These are phyloP conservation scores for Beris chalybata DNA, from an alignment of 2,888 invertebrate genomes.

Conservation along the genomic window DNA sequence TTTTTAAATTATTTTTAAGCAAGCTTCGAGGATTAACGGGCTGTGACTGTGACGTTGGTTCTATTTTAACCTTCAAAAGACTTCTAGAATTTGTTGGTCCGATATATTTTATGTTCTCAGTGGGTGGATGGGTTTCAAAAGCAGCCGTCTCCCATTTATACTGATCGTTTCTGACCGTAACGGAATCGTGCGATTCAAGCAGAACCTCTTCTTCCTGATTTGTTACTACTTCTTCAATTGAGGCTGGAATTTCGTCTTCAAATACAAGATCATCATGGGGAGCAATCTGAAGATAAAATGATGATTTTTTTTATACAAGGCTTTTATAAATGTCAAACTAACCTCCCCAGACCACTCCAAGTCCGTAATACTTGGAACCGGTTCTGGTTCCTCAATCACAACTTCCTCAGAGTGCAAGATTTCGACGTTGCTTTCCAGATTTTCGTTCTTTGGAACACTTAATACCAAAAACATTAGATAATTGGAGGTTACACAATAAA, in stretches of 20 bases:
- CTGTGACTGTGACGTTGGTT: conserved; percentile 11
- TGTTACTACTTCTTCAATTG: conserved; percentile 53
- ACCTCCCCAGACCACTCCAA: conserved; percentile 36
- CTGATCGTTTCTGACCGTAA: conserved; percentile 1
- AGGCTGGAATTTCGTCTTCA: conserved; percentile 59
- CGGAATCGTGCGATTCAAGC: neutral
- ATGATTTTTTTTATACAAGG: neutral
- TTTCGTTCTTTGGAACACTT: conserved; percentile 39
- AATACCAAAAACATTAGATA: neutral
- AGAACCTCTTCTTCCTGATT: conserved; percentile 31
- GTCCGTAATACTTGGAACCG: conserved; percentile 33
- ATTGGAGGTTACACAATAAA: neutral
- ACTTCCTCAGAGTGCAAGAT: conserved; percentile 40
- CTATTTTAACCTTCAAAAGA: conserved; percentile 37
- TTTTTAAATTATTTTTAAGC: conserved; percentile 29
- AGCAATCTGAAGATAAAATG: neutral
- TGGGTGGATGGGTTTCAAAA: conserved; percentile 36
- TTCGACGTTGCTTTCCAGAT: conserved; percentile 38
- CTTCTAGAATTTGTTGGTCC: conserved; percentile 38
- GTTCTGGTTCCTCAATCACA: conserved; percentile 39
- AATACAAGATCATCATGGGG: conserved; percentile 56
- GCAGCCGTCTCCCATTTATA: conserved; percentile 34
- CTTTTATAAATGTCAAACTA: neutral
- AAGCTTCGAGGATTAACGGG: conserved; percentile 28
- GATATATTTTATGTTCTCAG: conserved; percentile 33